Percentiles rank a stretch among this genome's conserved stretches.
Conservation (phyloP, 1,140 invertebrate species). For the Sipha flava region DNA sequence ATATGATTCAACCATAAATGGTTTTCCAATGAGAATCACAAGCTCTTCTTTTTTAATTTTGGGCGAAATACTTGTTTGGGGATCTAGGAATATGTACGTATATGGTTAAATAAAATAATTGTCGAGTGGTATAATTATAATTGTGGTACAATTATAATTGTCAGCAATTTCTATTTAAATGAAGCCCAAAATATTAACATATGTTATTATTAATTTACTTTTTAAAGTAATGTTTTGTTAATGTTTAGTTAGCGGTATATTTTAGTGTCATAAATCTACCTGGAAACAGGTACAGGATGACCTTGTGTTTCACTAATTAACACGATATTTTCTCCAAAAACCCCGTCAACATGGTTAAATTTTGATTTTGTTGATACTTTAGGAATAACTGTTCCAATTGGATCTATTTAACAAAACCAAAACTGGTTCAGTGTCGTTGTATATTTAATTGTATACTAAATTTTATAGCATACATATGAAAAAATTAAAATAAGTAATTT, state of each 20-base stretch:
- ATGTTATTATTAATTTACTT: neutral
- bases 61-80: slow-evolving; percentile 35
- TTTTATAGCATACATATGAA: too few species aligned
- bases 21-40: slow-evolving; percentile 1
- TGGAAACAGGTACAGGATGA: slow-evolving; percentile 47
- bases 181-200: slow-evolving; percentile 1
- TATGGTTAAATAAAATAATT: neutral
- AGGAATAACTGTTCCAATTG: slow-evolving; percentile 42
- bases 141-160: neutral
- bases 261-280: slow-evolving; percentile 35
- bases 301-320: slow-evolving; percentile 60
- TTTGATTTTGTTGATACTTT: slow-evolving; percentile 49
- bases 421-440: neutral
- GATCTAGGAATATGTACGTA: slow-evolving; percentile 19
- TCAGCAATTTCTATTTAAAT: neutral
- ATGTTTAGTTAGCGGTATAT: neutral
- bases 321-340: slow-evolving; percentile 42
- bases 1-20: slow-evolving; percentile 24
- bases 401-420: slow-evolving; percentile 44
- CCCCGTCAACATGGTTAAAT: slow-evolving; percentile 54
- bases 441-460: neutral
- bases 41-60: slow-evolving; percentile 32
- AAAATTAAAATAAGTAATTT: too few species aligned
- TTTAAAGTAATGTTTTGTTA: neutral
- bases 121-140: neutral